Percentiles rank a stretch among this genome's conserved stretches.
Conservation (phyloP, 2,113 vertebrate species). For the Paramormyrops kingsleyae region DNA sequence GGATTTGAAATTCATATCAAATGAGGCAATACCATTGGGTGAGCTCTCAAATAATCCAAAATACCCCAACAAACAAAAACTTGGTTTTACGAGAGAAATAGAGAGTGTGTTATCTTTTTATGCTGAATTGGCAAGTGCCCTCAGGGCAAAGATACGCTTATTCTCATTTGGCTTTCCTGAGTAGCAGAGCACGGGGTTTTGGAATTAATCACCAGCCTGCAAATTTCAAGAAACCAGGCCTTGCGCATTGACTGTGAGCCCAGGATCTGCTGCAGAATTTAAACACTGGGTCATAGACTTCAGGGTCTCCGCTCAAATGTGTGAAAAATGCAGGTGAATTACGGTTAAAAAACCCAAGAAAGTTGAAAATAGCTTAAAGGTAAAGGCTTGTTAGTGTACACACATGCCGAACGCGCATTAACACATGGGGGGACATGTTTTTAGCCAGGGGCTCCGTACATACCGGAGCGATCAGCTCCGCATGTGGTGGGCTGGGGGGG, state of each 20-base stretch:
- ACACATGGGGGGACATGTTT: neutral
- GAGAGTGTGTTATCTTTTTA: neutral
- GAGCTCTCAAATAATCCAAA: neutral
- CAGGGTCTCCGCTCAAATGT: neutral
- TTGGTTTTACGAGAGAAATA: neutral
- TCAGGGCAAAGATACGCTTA: neutral
- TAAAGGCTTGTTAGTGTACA: neutral
- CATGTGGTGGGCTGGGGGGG: neutral
- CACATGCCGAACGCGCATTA: neutral
- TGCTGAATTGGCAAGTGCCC: neutral
- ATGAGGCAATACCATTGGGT: neutral
- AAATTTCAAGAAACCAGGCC: neutral
- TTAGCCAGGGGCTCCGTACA: neutral
- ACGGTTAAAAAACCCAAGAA: neutral
- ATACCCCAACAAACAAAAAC: neutral
- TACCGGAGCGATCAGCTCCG: neutral
- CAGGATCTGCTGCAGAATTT: neutral
- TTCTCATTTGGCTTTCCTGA: neutral
- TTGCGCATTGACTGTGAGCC: neutral
- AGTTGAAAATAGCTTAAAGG: neutral
- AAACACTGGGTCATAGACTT: neutral
- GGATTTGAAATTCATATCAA: neutral
- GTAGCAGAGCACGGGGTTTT: neutral
- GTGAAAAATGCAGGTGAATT: neutral
- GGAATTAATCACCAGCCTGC: neutral